phyloP scores from a whole-genome alignment of 30 jellyfish, hydroid and myxozoan genomes.

The Catostylus mosaicus region DNA sequence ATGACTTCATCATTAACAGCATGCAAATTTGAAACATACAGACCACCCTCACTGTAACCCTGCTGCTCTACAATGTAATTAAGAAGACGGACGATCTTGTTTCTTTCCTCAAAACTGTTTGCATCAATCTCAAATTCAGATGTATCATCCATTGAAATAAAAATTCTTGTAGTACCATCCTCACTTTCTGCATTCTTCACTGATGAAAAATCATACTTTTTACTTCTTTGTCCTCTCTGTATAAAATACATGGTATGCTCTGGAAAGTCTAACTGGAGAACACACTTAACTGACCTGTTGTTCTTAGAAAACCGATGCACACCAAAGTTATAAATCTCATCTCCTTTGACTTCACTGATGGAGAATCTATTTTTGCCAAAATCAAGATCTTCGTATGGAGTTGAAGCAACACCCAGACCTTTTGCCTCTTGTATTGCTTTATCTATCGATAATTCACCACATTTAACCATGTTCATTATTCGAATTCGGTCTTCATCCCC shows the following conservation, averaged over 20 bases:
- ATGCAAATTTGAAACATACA: slow-evolving; percentile 20
- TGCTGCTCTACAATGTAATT: slow-evolving; percentile 66
- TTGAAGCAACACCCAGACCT: slow-evolving; percentile 88
- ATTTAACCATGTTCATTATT: slow-evolving; percentile 94
- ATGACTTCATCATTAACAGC: slow-evolving; percentile 40
- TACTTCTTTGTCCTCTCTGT: slow-evolving; percentile 73
- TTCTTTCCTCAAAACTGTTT: slow-evolving; percentile 75
- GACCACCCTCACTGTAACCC: slow-evolving; percentile 60
- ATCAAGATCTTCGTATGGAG: slow-evolving; percentile 67
- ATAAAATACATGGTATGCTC: slow-evolving; percentile 79
- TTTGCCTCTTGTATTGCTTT: slow-evolving; percentile 81
- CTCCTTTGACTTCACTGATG: slow-evolving; percentile 15
- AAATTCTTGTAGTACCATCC: slow-evolving; percentile 86
- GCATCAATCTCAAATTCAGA: slow-evolving; percentile 89
- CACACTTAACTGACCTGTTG: slow-evolving; percentile 77
- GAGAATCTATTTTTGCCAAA: slow-evolving; percentile 2
- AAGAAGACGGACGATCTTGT: slow-evolving; percentile 72
- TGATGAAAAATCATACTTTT: slow-evolving; percentile 53
- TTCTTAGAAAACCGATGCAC: slow-evolving; percentile 71
- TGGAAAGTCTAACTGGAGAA: slow-evolving; percentile 87
- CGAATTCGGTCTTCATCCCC: slow-evolving; percentile 92
- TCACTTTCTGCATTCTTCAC: slow-evolving; percentile 77
- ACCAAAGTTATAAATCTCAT: slow-evolving; percentile 83
- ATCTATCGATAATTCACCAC: slow-evolving; percentile 85
- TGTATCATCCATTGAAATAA: slow-evolving; percentile 67